These are phyloP conservation scores for Dendrolimus kikuchii DNA, from an alignment of 1,140 invertebrate species.

Conservation along the genomic window DNA sequence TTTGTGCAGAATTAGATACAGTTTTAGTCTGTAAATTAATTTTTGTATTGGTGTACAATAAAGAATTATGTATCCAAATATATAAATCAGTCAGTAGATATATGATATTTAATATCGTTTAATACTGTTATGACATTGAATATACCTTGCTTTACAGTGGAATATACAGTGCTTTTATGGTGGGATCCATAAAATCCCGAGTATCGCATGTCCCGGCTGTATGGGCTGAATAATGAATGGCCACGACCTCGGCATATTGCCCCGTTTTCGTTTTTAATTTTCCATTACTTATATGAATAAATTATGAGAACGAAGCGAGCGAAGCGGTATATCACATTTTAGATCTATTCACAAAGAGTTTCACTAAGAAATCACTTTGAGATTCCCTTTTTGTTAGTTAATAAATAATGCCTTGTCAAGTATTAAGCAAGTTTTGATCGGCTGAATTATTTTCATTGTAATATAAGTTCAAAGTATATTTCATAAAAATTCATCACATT, in stretches of 20 bases:
- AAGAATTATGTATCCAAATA: too few species aligned
- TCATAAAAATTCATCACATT: too few species aligned
- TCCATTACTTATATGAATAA: slow-evolving; percentile 37
- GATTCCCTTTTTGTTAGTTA: too few species aligned
- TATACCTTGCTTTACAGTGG: neutral
- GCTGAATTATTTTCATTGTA: too few species aligned
- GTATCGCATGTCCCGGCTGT: slow-evolving; percentile 27
- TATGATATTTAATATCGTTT: neutral
- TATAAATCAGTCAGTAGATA: neutral
- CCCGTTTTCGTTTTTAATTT: slow-evolving; percentile 44
- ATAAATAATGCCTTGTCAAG: too few species aligned
- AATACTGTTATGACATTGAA: neutral
- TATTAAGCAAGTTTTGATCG: too few species aligned
- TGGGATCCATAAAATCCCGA: slow-evolving; percentile 28
- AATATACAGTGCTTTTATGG: slow-evolving; percentile 15
- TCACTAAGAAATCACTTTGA: slow-evolving; percentile 1
- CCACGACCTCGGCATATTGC: slow-evolving; percentile 26
- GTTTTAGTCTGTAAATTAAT: too few species aligned
- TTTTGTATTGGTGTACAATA: too few species aligned
- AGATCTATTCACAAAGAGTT: slow-evolving; percentile 11
- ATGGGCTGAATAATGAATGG: slow-evolving; percentile 40
- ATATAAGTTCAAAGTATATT: too few species aligned
- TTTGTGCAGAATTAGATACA: too few species aligned
- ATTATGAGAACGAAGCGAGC: slow-evolving; percentile 13
- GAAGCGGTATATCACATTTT: slow-evolving; percentile 12